Conservation (phyloP, 2,888 invertebrate species). For the Lysandra coridon region DNA sequence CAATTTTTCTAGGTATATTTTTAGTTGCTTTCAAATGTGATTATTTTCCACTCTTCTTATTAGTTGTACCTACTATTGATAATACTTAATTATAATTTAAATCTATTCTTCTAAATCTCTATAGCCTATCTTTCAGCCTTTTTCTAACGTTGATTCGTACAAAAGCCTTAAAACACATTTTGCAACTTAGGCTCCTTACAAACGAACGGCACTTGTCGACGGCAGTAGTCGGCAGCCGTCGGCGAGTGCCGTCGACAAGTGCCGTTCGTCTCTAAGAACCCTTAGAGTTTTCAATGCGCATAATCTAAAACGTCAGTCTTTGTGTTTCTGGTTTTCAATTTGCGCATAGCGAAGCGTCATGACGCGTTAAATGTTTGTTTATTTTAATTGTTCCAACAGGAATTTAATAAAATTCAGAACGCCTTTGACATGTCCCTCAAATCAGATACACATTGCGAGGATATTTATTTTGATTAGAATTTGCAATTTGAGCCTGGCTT, state of each 20-base stretch:
- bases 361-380: neutral
- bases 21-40: neutral
- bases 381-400: neutral
- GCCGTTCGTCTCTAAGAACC: too few species aligned
- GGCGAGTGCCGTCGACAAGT: too few species aligned
- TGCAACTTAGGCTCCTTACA: too few species aligned
- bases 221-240: too few species aligned
- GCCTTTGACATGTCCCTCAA: neutral
- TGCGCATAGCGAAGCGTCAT: neutral
- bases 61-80: too few species aligned
- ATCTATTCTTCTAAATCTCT: too few species aligned
- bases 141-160: too few species aligned
- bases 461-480: constrained; percentile 27
- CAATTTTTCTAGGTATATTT: neutral
- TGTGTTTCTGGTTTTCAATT: neutral
- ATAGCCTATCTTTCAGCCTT: too few species aligned
- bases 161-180: too few species aligned
- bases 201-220: too few species aligned
- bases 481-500: constrained; percentile 4
- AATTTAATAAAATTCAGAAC: constrained; percentile 25
- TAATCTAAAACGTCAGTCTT: neutral
- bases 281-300: too few species aligned
- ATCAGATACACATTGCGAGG: constrained; percentile 6
- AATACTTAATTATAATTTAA: too few species aligned
- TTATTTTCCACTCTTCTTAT: neutral